Conservation (phyloP, 1,140 invertebrate species). For the Drosophila persimilis region DNA sequence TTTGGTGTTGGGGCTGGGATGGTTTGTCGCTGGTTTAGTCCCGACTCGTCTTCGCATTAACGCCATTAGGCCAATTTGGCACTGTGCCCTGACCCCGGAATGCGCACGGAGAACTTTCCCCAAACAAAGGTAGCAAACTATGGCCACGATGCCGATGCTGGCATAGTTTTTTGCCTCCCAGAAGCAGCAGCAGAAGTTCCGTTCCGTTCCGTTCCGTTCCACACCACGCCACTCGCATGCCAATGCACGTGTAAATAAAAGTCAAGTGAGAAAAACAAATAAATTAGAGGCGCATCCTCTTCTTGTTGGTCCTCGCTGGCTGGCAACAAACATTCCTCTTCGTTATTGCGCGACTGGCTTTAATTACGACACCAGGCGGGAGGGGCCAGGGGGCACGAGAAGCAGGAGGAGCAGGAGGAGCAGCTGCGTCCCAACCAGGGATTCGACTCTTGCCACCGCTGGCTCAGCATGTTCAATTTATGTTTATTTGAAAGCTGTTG, state of each 20-base stretch:
- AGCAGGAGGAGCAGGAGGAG: conserved; percentile 15
- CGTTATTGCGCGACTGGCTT: conserved; percentile 66
- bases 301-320: conserved; percentile 32
- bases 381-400: not conserved
- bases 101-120: conserved; percentile 55
- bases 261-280: conserved; percentile 71
- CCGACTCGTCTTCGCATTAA: conserved; percentile 77
- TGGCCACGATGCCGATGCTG: conserved; percentile 22
- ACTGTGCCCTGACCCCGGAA: conserved; percentile 60
- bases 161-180: conserved; percentile 13
- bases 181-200: not conserved
- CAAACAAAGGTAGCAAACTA: conserved; percentile 71
- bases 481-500: conserved; percentile 66
- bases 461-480: conserved; percentile 61
- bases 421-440: conserved; percentile 34
- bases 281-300: conserved; percentile 58
- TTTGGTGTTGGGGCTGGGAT: conserved; percentile 44
- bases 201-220: not conserved
- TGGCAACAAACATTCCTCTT: conserved; percentile 70
- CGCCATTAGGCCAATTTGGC: conserved; percentile 80
- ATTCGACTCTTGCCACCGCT: conserved; percentile 16
- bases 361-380: conserved; percentile 67
- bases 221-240: conserved; percentile 49
- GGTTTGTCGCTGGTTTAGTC: conserved; percentile 48
- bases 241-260: conserved; percentile 79